These are phyloP conservation scores for Meles meles DNA, from an alignment of 2,113 vertebrate genomes.

Conservation along the genomic window DNA sequence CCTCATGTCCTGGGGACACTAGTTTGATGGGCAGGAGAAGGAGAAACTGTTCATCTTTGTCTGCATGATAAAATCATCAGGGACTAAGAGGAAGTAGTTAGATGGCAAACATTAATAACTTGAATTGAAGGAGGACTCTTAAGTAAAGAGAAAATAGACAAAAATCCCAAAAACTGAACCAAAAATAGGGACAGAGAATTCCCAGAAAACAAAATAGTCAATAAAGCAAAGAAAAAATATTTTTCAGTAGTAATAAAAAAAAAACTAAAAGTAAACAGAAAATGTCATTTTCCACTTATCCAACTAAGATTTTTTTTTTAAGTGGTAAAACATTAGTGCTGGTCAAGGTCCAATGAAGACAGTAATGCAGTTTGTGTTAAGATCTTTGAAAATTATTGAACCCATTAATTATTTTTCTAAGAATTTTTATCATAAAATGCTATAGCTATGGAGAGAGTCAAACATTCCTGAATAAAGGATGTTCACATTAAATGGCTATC, in stretches of 20 bases:
- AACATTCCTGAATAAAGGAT: not conserved
- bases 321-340: not conserved
- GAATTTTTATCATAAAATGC: not conserved
- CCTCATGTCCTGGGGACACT: fast-evolving
- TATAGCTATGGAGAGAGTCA: not conserved
- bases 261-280: not conserved
- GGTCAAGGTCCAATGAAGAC: not conserved
- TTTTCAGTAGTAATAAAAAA: not conserved
- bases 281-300: not conserved
- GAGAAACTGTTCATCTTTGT: not conserved
- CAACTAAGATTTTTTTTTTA: not conserved
- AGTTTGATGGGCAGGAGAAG: not conserved
- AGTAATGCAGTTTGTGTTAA: not conserved
- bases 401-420: not conserved
- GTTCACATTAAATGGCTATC: not conserved
- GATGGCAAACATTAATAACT: not conserved
- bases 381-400: not conserved
- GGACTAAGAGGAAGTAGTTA: not conserved
- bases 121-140: not conserved
- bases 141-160: not conserved
- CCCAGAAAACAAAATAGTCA: not conserved
- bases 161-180: not conserved
- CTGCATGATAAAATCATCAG: not conserved
- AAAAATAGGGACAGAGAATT: not conserved
- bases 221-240: not conserved